Evolutionary conservation across 2,797 vertebrate species (phyloP), one percentile per base, ranked within the genome.

Genomic region (Aulostomus chinensis): DNA sequence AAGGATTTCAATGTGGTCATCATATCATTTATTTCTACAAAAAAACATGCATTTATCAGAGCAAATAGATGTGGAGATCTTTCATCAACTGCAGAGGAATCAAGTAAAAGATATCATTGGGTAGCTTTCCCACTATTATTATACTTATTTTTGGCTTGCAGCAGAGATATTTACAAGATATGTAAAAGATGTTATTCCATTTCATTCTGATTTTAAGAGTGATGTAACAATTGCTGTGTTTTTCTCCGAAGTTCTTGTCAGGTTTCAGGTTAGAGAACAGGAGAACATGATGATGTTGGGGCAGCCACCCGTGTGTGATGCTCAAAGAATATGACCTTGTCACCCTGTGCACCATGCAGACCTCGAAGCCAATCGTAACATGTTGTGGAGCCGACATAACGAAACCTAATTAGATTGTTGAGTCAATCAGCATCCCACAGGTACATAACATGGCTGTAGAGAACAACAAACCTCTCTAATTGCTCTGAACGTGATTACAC

Each of bases 371-470:
- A 45, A 74, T 56, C 42, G 68, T 52, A 68, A 64, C 74, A 36
- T 46, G 58, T 73, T 75, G 68, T 54, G 48, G 72, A 68, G 71
- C 62, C 72, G 53, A 71, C 80, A 76, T 76, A 77, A 84, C 64
- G 28, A 73, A 85, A 82, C 51, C 79, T 87, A 88, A 89, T 89
- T 86, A 86, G 81, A 84, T 84, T 81, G 87, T 86, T 87, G 83
- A 88, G 83, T 87, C 87, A 84, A 87, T 89, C 86, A 86, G 82
- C 67, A 65, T 86, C 87, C 86, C 83, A 83, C 87, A 88, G 85
- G 85, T 86, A 81, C 80, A 34, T 72, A 85, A 85, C 84, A 78
- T 61, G 76, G 78, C 69, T 80, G 73, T 37, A 73, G 73, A 86
- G 75, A 85, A 86, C 83, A 87, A 87, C 87, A 88, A 86, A 87